Base-by-base conservation (phyloP, 2,113 vertebrate species). In the Eidolon helvum region DNA sequence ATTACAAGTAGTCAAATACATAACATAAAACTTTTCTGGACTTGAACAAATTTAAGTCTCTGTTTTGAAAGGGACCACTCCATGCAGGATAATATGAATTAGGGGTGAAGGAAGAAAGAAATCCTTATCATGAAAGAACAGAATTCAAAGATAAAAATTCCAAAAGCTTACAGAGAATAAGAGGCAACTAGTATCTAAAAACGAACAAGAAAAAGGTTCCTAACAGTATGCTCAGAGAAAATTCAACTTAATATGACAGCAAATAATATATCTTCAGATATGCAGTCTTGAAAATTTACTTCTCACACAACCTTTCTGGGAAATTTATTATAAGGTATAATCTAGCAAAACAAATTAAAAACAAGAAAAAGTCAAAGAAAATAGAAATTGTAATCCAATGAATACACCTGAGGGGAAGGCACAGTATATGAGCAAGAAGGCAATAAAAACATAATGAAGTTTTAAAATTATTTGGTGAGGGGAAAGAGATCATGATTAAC, bases 221-320 rank as follows among this genome's bases (percentile, higher is more conserved):
- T 69, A 92, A 69, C 2, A 79, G 14, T 30, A 87, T 22, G 35
- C 66, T 87, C 61, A 85, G 55, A 87, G 72, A 92, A 21, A 86
- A 77, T 55, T 5, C 69, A 75, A 69, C 5, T 83, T 85, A 75
- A 66, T 61, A 63, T 48, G 59, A 94, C 33, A 72, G 33, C 22
- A 90, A 90, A 86, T 80, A 89, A n/a, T 75, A 21, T 69, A 85
- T 80, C 96, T 94, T 65, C 80, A 87, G 75, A 93, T 24, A 65
- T 2, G 55, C 8, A 77, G 68, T 69, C 21, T 59, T 78, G 11
- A 93, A 77, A 95, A 35, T 78, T 90, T 79, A 90, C 48, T 83
- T 91, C 38, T 93, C 30, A 75, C 6, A 66, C 7, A 53, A 24
- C n/a, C 16, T 90, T 71, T 72, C 65, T 90, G n/a, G 87, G 82